Conservation (phyloP, 2,888 invertebrate genomes). For the Unio delphinus region DNA sequence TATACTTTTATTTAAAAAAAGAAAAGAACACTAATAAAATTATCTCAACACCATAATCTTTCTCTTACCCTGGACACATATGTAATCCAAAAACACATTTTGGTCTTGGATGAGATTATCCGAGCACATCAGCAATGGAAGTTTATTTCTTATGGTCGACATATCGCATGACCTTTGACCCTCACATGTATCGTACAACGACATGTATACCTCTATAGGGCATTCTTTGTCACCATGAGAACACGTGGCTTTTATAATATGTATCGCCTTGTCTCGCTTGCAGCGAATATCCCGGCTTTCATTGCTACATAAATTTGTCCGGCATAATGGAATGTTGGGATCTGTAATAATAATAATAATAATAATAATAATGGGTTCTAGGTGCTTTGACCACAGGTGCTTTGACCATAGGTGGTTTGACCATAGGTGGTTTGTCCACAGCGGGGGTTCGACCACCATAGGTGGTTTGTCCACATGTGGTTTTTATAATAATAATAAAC, state of each 20-base stretch:
- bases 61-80: slow-evolving; percentile 42
- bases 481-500: not conserved
- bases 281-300: slow-evolving; percentile 31
- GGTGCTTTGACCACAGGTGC: no score
- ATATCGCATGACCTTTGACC: slow-evolving; percentile 30
- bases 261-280: slow-evolving; percentile 30
- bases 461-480: no score
- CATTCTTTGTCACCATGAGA: slow-evolving; percentile 29
- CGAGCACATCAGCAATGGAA: slow-evolving; percentile 27
- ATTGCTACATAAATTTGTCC: slow-evolving; percentile 41
- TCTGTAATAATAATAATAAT: slow-evolving; percentile 8
- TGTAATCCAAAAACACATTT: slow-evolving; percentile 43
- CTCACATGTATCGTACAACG: slow-evolving; percentile 41
- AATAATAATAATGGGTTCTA: not conserved
- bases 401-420: no score
- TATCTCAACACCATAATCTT: no score
- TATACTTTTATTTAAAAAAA: no score
- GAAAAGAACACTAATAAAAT: no score
- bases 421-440: no score
- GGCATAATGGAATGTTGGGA: slow-evolving; percentile 21
- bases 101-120: slow-evolving; percentile 19
- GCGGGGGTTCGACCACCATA: no score
- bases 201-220: slow-evolving; percentile 24
- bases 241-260: slow-evolving; percentile 32
- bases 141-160: slow-evolving; percentile 15